These are phyloP conservation scores for Lepus timidus DNA, from an alignment of 2,113 vertebrate genomes.

Conservation along the genomic window DNA sequence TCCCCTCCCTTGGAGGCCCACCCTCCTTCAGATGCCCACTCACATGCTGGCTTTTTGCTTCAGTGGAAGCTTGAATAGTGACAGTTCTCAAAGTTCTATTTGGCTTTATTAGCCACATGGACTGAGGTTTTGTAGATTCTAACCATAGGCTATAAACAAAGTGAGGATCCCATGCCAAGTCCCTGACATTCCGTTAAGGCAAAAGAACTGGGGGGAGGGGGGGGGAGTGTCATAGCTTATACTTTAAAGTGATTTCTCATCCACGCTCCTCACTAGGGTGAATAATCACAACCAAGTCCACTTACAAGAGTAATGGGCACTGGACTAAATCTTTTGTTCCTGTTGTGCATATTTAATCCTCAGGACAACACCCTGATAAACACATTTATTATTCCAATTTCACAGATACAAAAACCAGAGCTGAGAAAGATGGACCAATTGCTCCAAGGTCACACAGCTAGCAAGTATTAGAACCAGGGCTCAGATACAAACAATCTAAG, in stretches of 20 bases:
- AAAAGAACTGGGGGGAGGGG: neutral
- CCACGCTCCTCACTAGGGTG: neutral
- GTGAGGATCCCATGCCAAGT: neutral
- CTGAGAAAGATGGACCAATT: constrained; percentile 4
- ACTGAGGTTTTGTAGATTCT: neutral
- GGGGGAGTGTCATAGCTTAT: neutral
- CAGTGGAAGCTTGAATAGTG: neutral
- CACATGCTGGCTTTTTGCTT: neutral
- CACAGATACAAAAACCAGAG: neutral
- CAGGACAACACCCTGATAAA: neutral
- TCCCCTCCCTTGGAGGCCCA: neutral
- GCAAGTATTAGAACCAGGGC: neutral
- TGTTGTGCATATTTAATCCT: neutral
- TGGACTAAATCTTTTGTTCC: neutral
- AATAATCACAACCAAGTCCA: neutral
- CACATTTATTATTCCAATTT: neutral
- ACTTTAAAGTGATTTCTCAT: neutral
- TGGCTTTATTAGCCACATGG: neutral
- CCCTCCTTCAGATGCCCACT: neutral
- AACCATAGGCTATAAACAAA: neutral
- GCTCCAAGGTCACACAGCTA: neutral
- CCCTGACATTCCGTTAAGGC: neutral
- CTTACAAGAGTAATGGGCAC: neutral
- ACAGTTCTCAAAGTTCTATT: neutral
- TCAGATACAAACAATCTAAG: neutral